Base-by-base conservation (phyloP, 64 coral and sea anemone genomes). In the Pocillopora verrucosa region DNA sequence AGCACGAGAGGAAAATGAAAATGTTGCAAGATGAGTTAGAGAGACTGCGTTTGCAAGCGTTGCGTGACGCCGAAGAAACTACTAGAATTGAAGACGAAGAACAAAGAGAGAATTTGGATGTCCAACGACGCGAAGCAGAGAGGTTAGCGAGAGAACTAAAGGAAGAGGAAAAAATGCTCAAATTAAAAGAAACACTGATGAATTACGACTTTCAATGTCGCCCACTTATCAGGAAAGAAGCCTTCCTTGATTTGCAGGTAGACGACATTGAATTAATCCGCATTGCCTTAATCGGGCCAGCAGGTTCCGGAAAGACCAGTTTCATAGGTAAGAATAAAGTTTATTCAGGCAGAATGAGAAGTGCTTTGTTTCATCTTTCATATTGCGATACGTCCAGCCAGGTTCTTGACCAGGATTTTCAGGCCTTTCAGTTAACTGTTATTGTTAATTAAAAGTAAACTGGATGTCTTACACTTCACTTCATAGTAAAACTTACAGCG, bases 281-380 rank as follows among this genome's bases (percentile, higher is more conserved):
- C 72, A 89, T 95, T 58, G 90, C 94, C 35, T 72, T 95, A 36
- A 73, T 95, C 72, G 94, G 94, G 3, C 89, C 94, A 16, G 78
- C 94, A 12, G 94, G 89, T 7, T 95, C 94, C 6, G 94, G 94
- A 73, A 95, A 95, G 82, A 89, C 89, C 65, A 84, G 86, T 37
- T 92, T 95, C 22, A 45, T 2, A 45, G 6, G 2, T 92, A 92
- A 60, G 89, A 78, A 58, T 0, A 38, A 30, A 14, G 10, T 22
- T 30, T 90, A 36, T 13, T 38, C 9, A 1, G 16, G 34, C 22
- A 34, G 56, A 0, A 20, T 72, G 34, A 20, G 12, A 22, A 0
- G 10, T 16, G 2, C 30, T 16, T 83, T 85, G 16, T 60, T 38
- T 22, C 34, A 11, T 13, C 41, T 19, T 6, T 45, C 6, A 45